Conservation (phyloP, 2,113 vertebrate species). For the Casuarius casuarius region DNA sequence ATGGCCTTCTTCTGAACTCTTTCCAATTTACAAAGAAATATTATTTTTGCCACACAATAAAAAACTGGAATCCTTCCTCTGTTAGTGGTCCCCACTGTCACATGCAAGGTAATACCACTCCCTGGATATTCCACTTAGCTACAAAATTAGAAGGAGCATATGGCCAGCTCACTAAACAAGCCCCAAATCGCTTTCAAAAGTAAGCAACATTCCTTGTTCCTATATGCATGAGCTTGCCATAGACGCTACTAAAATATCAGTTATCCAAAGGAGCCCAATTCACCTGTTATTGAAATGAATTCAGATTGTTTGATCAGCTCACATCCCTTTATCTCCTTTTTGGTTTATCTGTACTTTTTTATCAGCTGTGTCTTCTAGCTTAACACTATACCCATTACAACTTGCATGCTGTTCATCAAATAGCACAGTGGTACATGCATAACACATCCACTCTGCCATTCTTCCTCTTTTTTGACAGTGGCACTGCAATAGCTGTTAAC, state of each 20-base stretch:
- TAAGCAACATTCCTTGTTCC: background rate
- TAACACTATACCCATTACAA: background rate
- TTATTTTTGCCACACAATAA: background rate
- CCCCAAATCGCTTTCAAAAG: background rate
- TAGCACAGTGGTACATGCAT: rapidly evolving
- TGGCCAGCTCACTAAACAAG: background rate
- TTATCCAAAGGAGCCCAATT: background rate
- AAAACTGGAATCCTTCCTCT: background rate
- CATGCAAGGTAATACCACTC: background rate
- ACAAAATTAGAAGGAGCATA: background rate
- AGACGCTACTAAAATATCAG: background rate
- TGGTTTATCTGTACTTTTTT: background rate
- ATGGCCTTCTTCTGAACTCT: background rate
- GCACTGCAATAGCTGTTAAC: background rate
- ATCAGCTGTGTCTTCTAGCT: background rate
- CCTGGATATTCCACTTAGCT: background rate
- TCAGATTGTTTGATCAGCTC: background rate
- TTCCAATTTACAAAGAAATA: background rate
- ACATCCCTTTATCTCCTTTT: background rate
- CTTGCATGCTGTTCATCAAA: background rate
- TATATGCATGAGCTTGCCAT: background rate
- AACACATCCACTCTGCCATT: background rate
- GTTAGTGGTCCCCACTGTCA: background rate
- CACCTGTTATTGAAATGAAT: background rate
- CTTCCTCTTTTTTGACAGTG: background rate